Evolutionary conservation across 1,140 invertebrate species (phyloP), one percentile per base, ranked within the genome.

Genomic region (Polyergus mexicanus): DNA sequence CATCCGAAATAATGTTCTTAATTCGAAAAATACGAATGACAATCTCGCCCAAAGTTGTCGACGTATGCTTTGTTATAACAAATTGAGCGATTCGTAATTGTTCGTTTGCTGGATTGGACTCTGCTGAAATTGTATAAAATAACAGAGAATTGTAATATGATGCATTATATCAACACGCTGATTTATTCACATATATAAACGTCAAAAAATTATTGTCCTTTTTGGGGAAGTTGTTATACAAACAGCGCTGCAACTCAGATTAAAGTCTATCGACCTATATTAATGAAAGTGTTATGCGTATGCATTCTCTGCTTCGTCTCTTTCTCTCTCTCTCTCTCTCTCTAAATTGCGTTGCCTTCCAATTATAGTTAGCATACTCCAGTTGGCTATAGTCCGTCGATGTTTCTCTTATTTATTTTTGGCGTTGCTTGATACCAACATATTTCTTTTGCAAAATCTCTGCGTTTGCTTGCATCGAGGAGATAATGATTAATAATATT

Each of bases 311-410:
- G n/a, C 22, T 77, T 38, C 1, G 47, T 4, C 13, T 47, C 13
- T 44, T 11, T 44, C 2, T 44, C 41, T 13, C 3, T 4, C 44
- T 11, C 44, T 47, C 44, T 47, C 44, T 47, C 13, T 47, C 44
- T 35, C 8, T 44, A 35, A 25, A 22, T 16, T 16, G 60, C n/a
- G 1, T 38, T 51, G 44, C 28, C 11, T 47, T 35, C 75, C 76
- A 78, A 78, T 78, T 78, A 68, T 68, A 78, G 32, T 54, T 68
- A 25, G 44, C 44, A 54, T 41, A 65, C n/a, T 78, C 5, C 4
- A 38, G n/a, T 38, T 44, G 5, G 32, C 8, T 54, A 44, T 5
- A 68, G 32, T 16, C 16, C 16, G 16, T 35, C n/a, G 32, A n/a
- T 8, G 10, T 68, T 68, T 38, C 8, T 56, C n/a, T 44, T 6